These are phyloP conservation scores for Hestina assimilis DNA, from an alignment of 1,140 invertebrate species.

Conservation along the genomic window DNA sequence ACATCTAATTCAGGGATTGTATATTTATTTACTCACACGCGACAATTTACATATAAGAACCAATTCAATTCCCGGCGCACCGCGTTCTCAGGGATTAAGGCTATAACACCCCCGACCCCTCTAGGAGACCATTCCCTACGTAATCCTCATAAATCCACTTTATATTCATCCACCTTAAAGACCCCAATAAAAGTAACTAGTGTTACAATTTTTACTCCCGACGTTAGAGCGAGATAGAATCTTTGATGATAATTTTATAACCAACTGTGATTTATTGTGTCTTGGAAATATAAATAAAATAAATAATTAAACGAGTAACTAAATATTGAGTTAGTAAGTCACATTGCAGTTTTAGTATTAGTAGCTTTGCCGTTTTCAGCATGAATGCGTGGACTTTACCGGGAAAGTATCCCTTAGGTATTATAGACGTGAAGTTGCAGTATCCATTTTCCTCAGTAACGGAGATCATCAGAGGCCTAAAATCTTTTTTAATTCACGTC, in stretches of 20 bases:
- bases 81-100: constrained; percentile 62
- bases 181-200: constrained; percentile 68
- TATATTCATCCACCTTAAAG: constrained; percentile 76
- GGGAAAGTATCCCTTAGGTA: too few species aligned
- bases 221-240: background rate
- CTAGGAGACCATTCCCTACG: constrained; percentile 48
- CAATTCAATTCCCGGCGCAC: constrained; percentile 67
- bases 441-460: too few species aligned
- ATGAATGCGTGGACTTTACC: too few species aligned
- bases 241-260: background rate
- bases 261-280: too few species aligned
- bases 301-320: too few species aligned
- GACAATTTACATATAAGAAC: constrained; percentile 68
- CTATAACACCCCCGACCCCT: constrained; percentile 37
- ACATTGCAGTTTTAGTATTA: too few species aligned
- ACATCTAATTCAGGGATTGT: constrained; percentile 57
- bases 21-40: constrained; percentile 72
- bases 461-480: too few species aligned
- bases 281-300: too few species aligned
- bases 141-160: constrained; percentile 75
- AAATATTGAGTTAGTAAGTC: too few species aligned
- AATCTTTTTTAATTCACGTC: too few species aligned
- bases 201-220: constrained; percentile 42
- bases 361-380: too few species aligned
- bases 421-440: too few species aligned